Conservation (phyloP, 2,797 vertebrate species). For the Miopithecus talapoin region DNA sequence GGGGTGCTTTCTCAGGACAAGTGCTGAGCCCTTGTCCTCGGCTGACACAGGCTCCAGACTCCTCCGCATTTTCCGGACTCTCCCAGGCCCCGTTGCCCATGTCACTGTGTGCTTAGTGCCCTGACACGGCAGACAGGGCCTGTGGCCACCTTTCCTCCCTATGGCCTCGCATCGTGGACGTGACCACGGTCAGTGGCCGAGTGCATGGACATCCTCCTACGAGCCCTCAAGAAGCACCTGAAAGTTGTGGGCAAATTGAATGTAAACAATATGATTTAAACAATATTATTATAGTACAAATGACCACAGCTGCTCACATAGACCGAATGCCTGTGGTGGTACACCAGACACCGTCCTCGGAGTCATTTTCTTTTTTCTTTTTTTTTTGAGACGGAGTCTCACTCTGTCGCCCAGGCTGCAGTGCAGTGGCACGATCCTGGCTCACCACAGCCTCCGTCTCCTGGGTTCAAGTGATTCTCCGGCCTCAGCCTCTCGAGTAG, state of each 20-base stretch:
- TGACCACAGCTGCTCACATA: rapidly evolving
- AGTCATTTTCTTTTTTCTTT: background rate
- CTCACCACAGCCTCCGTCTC: background rate
- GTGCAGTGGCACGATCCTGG: background rate
- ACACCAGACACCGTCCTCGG: rapidly evolving
- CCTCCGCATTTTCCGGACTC: rapidly evolving
- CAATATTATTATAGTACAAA: rapidly evolving
- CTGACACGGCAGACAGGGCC: background rate
- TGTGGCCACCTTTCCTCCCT: no score
- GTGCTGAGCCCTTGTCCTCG: background rate
- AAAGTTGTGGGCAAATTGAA: no score
- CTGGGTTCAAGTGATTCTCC: background rate
- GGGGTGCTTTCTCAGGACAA: background rate
- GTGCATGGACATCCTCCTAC: rapidly evolving
- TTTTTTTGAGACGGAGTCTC: background rate
- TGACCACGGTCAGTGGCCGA: no score
- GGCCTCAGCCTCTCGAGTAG: background rate
- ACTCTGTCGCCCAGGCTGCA: background rate
- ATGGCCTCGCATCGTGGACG: background rate
- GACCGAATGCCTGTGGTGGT: rapidly evolving
- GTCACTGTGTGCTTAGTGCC: no score
- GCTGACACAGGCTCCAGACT: rapidly evolving
- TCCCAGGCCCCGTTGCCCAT: rapidly evolving
- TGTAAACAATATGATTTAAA: background rate
- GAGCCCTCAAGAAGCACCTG: rapidly evolving